Evolutionary conservation across 2,113 vertebrate genomes (phyloP), one percentile per base, ranked within the genome.

Genomic region (Empidonax alnorum): DNA sequence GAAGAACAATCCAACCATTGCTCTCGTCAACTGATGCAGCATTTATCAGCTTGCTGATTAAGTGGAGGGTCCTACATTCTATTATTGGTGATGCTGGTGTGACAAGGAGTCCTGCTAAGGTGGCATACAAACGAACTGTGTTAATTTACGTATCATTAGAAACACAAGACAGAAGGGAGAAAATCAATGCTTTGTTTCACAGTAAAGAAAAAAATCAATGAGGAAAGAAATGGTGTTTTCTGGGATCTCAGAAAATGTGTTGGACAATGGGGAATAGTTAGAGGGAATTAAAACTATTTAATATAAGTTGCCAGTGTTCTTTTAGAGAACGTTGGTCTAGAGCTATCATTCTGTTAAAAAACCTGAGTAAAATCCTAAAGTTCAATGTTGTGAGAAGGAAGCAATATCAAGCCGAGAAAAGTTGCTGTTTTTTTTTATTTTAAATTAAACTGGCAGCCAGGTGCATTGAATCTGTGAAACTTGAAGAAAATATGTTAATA

Each of bases 131-230:
- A 94, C 87, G 94, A 95, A 89, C 49, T 78, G 37, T 42, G 75
- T 87, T 95, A 92, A 95, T 95, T 94, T 91, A 91, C 61, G 67
- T 89, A 85, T 81, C 87, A 83, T 95, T 94, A 91, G 89, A 92
- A 94, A 94, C 84, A 77, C 52, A 84, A 93, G 94, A 96, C 81
- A 87, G 77, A 92, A 82, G 81, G 91, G 56, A 92, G 49, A 94
- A 97, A 96, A 96, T 95, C 96, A 94, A 96, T 97, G 81, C 65
- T 90, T 82, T 93, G 89, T 93, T 96, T 94, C 91, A 93, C 95
- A 91, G 91, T 92, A 92, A 95, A 92, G 84, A 94, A 94, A 94
- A 94, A 96, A 96, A 96, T 97, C 96, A 80, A 97, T 96, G 68
- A 72, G 53, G 77, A 91, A 94, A 93, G 77, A 94, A 94, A 95